Evolutionary conservation across 2,888 invertebrate species (phyloP).

Genomic region (Malthinus seriepunctatus): DNA sequence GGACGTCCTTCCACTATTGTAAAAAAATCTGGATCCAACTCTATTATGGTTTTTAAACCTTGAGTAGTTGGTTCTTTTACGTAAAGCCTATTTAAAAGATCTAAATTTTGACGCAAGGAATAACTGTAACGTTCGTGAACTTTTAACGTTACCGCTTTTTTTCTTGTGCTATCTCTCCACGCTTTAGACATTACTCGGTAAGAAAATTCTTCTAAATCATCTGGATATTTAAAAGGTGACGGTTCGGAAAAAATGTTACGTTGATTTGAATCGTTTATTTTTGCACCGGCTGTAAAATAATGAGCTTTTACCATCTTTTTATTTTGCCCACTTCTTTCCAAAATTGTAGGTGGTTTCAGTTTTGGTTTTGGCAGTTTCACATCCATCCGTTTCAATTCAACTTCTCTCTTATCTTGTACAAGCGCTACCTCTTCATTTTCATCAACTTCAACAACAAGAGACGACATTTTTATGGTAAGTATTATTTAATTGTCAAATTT

Average conservation of each 20-base stretch:
- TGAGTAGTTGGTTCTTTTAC: slow-evolving; percentile 57
- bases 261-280: slow-evolving; percentile 39
- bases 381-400: background rate
- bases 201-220: slow-evolving; percentile 53
- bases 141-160: slow-evolving; percentile 44
- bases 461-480: slow-evolving; percentile 3
- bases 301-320: slow-evolving; percentile 37
- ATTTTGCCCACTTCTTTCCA: slow-evolving; percentile 37
- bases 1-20: slow-evolving; percentile 65
- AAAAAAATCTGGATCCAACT: slow-evolving; percentile 69
- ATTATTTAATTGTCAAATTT: too few relatives aligned
- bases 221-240: slow-evolving; percentile 54
- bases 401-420: background rate
- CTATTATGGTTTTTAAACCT: slow-evolving; percentile 62
- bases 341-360: slow-evolving; percentile 33
- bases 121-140: slow-evolving; percentile 47
- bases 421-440: background rate
- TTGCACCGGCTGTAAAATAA: slow-evolving; percentile 43
- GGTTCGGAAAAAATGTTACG: slow-evolving; percentile 50
- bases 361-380: slow-evolving; percentile 4
- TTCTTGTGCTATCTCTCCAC: slow-evolving; percentile 44
- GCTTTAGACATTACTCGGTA: slow-evolving; percentile 53
- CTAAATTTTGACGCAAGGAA: slow-evolving; percentile 50
- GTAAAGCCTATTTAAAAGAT: slow-evolving; percentile 62
- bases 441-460: slow-evolving; percentile 1